These are phyloP conservation scores for Heterohyrax brucei DNA, from an alignment of 2,797 vertebrate genomes.

Conservation along the genomic window DNA sequence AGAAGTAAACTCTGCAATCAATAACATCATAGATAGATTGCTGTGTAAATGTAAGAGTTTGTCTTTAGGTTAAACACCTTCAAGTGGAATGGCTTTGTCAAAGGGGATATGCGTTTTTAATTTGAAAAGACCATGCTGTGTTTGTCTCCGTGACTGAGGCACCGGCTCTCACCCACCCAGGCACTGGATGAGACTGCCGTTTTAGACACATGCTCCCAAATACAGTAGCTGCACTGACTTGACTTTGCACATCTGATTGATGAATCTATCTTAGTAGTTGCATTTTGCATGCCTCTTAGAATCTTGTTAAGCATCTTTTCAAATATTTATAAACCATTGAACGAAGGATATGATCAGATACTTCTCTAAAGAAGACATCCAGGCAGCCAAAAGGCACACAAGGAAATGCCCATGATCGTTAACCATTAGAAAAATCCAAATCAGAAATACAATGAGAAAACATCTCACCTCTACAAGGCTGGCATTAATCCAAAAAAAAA, in stretches of 20 bases:
- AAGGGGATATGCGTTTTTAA: background rate
- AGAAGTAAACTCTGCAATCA: background rate
- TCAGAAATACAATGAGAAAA: too few relatives aligned
- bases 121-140: background rate
- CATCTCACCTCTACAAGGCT: too few relatives aligned
- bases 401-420: too few relatives aligned
- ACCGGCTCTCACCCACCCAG: background rate
- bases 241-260: background rate
- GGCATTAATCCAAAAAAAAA: too few relatives aligned
- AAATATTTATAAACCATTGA: slow-evolving; percentile 7
- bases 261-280: background rate
- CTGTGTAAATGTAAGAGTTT: background rate
- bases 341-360: too few relatives aligned
- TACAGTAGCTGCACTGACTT: background rate
- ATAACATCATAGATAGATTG: background rate
- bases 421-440: too few relatives aligned
- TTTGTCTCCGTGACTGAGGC: background rate
- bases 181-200: background rate
- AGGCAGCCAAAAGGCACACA: too few relatives aligned
- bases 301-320: background rate
- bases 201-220: background rate
- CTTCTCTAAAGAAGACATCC: too few relatives aligned
- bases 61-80: background rate
- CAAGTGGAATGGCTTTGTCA: background rate
- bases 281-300: background rate